Base-by-base conservation (phyloP, 2,797 vertebrate genomes). In the Gadopsis bispinosus region DNA sequence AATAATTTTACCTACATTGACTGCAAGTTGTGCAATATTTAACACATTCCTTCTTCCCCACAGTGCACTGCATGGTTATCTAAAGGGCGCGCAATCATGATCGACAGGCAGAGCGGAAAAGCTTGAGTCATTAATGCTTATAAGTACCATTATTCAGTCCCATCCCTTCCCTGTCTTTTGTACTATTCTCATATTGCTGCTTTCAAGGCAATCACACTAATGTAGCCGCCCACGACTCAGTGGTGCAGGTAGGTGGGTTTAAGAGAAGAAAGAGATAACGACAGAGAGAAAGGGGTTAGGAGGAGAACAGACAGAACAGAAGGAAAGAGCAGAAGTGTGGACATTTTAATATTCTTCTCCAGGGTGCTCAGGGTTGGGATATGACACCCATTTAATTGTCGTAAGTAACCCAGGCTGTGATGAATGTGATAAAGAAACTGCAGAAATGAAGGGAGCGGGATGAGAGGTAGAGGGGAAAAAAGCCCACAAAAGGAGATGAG, bases 201-300 rank as follows among this genome's bases (percentile, higher is more conserved):
- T 73, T 82, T 89, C 70, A 84, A 22, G 61, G 73, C 75, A 75
- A 83, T 79, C 81, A 80, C 68, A 74, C 73, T 80, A 86, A 87
- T 86, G 87, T 14, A 47, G 64, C 70, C 80, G 1, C 77, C 80
- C 69, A 69, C 39, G 58, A 74, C 54, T 78, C 73, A 56, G 64
- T 2, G 45, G 61, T 29, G 59, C 72, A 60, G 64, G 55, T 29
- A 39, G 77, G 78, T 69, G 69, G 72, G 71, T 66, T 75, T 61
- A 66, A 74, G 20, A 62, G 76, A 75, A 51, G 10, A 74, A 47
- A 55, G 31, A 37, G 68, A 80, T 12, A 81, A 60, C 83, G 75
- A 65, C 47, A 50, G 69, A 70, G 35, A 63, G 37, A 75, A 54
- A 64, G 56, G 45, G 59, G 64, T 71, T 60, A 60, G 41, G 20